Conservation (phyloP, 2,113 vertebrate species). For the Sminthopsis crassicaudata region DNA sequence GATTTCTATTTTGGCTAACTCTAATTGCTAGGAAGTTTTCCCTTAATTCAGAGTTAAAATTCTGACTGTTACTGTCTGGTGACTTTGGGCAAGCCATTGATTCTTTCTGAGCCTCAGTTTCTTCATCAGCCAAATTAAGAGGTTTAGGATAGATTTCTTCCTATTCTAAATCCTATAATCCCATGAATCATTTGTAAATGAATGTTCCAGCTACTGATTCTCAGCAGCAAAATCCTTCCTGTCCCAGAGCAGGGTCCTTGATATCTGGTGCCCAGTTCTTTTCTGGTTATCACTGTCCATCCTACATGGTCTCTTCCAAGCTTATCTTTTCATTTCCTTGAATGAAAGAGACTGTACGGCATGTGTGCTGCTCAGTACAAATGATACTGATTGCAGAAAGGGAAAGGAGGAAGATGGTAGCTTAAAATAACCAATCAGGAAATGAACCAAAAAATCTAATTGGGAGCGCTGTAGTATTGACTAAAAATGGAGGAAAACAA, state of each 20-base stretch:
- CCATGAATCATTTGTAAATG: neutral
- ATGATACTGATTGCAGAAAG: conserved; percentile 19
- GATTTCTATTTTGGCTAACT: neutral
- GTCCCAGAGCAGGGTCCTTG: neutral
- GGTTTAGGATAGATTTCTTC: neutral
- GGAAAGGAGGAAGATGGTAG: neutral
- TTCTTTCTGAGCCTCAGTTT: neutral
- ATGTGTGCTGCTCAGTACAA: conserved; percentile 16
- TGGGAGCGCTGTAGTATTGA: neutral
- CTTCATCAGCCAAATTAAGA: neutral
- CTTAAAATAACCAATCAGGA: conserved; percentile 26
- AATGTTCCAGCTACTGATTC: neutral
- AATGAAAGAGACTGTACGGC: conserved; percentile 5
- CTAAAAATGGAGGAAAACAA: conserved; percentile 20
- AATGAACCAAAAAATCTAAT: neutral
- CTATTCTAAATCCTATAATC: neutral
- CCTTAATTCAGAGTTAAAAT: neutral
- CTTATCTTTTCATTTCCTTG: neutral
- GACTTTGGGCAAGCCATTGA: neutral
- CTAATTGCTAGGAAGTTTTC: neutral
- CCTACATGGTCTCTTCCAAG: neutral
- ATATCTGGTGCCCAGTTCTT: neutral
- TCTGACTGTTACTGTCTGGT: neutral
- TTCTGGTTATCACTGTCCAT: neutral
- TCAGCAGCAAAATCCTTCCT: conserved; percentile 20